phyloP scores from a whole-genome alignment of 92 coral and sea anemone species.

The Porites rus region DNA sequence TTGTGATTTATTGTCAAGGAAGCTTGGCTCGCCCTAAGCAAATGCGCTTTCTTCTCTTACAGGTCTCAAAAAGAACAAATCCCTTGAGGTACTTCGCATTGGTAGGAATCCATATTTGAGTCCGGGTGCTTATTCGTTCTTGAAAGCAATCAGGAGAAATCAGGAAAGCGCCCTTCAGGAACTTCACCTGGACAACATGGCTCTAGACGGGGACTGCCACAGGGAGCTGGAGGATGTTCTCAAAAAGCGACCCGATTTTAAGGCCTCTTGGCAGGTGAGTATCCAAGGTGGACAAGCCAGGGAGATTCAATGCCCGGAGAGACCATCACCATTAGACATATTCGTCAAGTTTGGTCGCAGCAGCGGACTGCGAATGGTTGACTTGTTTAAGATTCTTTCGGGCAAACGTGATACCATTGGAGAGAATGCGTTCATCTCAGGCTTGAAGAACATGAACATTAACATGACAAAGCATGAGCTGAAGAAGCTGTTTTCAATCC shows the following conservation, averaged over 20 bases:
- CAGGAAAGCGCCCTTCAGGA: constrained; percentile 53
- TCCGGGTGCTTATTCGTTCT: constrained; percentile 53
- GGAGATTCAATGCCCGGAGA: constrained; percentile 23
- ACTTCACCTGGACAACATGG: constrained; percentile 50
- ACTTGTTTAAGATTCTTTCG: constrained; percentile 60
- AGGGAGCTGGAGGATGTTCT: constrained; percentile 56
- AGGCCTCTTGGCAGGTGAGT: constrained; percentile 62
- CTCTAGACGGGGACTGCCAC: constrained; percentile 65
- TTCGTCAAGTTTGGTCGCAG: constrained; percentile 52
- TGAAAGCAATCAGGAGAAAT: constrained; percentile 61
- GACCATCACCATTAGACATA: constrained; percentile 55
- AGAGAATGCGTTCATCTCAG: constrained; percentile 52
- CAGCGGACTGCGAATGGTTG: constrained; percentile 68
- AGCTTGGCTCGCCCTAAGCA: not conserved
- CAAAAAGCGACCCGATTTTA: constrained; percentile 60
- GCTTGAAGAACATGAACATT: constrained; percentile 55
- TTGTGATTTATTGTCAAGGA: no score
- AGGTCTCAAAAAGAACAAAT: constrained; percentile 59
- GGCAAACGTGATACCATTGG: constrained; percentile 42
- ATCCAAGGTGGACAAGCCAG: constrained; percentile 62
- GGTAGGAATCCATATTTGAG: constrained; percentile 72
- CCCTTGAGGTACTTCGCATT: constrained; percentile 50
- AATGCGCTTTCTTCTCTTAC: not conserved
- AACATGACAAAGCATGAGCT: constrained; percentile 59
- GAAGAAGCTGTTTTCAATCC: constrained; percentile 39